Base-by-base conservation (phyloP, 1,140 invertebrate genomes). In the Venustaconcha ellipsiformis region DNA sequence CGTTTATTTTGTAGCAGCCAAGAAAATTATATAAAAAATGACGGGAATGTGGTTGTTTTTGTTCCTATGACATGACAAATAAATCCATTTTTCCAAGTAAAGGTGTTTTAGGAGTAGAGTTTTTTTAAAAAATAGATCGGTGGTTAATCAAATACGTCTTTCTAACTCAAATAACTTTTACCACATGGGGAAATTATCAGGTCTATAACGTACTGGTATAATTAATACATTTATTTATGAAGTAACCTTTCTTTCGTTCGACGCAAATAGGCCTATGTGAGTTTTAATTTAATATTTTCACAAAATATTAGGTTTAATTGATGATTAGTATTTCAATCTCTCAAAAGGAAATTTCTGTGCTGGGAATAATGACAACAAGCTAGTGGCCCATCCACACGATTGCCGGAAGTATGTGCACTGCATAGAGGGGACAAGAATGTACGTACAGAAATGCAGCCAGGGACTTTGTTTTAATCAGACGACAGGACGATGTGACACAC, bases 351-450 rank as follows among this genome's bases (percentile, higher is more conserved):
- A 80, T 60, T 78, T 74, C 37, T 80, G 79, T 57, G 65, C 56
- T 11, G 65, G 30, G 18, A 62, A 23, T 14, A n/a, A 23, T 56
- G 60, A 58, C 56, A 18, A 20, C 48, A 67, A 20, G 17, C 56
- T 58, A 55, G 62, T 57, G 23, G 62, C 58, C 13, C 79, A 80
- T 56, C 79, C 79, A 13, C 70, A 74, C 69, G 68, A 77, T 68
- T 80, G 79, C 58, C 66, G 59, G 1, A 72, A 77, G 64, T 80
- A 80, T 58, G 70, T 80, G 12, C 79, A 78, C 57, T 80, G 79
- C 67, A 68, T 72, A 11, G 58, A 70, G n/a, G 74, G 70, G 6
- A 48, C 37, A 48, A 59, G 78, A 48, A 60, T 70, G 18, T 73
- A 80, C 59, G 79, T 80, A n/a, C 79, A 78, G 18, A 58, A 66